Conservation (phyloP, 2,797 vertebrate genomes). For the Enteromius fasciolatus region DNA sequence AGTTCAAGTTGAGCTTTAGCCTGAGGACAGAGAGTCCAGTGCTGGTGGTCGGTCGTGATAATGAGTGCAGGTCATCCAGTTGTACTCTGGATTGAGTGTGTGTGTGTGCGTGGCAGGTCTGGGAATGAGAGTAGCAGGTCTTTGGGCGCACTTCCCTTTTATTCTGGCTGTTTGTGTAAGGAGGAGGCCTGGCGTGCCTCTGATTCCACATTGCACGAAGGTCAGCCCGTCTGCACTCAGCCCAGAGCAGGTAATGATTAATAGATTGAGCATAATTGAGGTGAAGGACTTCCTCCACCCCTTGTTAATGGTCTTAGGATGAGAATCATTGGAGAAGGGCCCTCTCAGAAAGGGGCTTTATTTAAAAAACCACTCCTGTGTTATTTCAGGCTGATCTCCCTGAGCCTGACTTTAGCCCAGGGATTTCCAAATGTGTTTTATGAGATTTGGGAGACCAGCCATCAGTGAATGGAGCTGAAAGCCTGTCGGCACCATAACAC, state of each 20-base stretch:
- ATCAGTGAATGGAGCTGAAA: slow-evolving; percentile 19
- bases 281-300: slow-evolving; percentile 49
- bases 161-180: slow-evolving; percentile 73
- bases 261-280: slow-evolving; percentile 60
- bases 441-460: slow-evolving; percentile 37
- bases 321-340: slow-evolving; percentile 24
- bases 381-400: slow-evolving; percentile 43
- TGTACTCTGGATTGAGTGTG: slow-evolving; percentile 70
- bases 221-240: slow-evolving; percentile 56
- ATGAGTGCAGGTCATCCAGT: slow-evolving; percentile 67
- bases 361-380: slow-evolving; percentile 24
- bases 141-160: slow-evolving; percentile 62
- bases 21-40: slow-evolving; percentile 66
- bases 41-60: slow-evolving; percentile 76
- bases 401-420: slow-evolving; percentile 17
- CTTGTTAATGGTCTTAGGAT: slow-evolving; percentile 28
- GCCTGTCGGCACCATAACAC: background rate
- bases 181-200: slow-evolving; percentile 67
- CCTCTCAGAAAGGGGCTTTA: slow-evolving; percentile 34
- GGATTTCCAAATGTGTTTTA: slow-evolving; percentile 48
- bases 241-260: slow-evolving; percentile 67
- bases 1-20: slow-evolving; percentile 65
- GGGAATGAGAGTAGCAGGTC: slow-evolving; percentile 56
- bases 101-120: slow-evolving; percentile 49
- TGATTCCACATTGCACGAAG: slow-evolving; percentile 65